Evolutionary conservation across 2,888 invertebrate species (phyloP).

Genomic region (Pasiphila rectangulata): DNA sequence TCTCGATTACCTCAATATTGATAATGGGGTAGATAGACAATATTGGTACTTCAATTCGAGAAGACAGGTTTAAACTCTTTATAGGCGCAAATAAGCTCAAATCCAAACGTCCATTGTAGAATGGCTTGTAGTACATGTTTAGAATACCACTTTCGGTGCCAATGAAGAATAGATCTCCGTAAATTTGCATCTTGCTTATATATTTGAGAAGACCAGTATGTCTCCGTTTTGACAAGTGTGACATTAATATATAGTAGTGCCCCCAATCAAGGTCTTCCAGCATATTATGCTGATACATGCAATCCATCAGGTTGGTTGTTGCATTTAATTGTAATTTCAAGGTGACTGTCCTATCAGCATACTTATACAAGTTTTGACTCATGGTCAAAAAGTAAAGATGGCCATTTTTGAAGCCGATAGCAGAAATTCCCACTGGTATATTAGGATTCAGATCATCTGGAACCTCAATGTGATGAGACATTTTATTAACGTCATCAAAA

Average conservation of each 20-base stretch:
- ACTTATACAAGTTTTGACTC: conserved; percentile 8
- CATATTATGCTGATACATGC: conserved; percentile 45
- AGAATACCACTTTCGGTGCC: conserved; percentile 61
- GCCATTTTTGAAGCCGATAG: conserved; percentile 3
- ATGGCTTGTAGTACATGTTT: conserved; percentile 58
- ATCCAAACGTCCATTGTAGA: conserved; percentile 49
- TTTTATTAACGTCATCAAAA: conserved; percentile 5
- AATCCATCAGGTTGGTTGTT: conserved; percentile 20
- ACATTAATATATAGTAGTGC: conserved; percentile 58
- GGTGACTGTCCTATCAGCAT: not conserved
- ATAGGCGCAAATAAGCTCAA: conserved; percentile 51
- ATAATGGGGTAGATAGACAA: conserved; percentile 55
- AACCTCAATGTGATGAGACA: not conserved
- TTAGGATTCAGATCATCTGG: not conserved
- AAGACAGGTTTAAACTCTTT: conserved; percentile 60
- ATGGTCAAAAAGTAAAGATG: conserved; percentile 9
- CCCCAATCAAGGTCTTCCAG: conserved; percentile 62
- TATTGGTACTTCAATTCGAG: conserved; percentile 52
- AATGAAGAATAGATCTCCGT: conserved; percentile 59
- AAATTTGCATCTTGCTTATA: conserved; percentile 50
- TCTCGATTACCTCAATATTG: conserved; percentile 58
- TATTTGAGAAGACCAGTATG: conserved; percentile 53
- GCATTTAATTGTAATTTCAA: not conserved
- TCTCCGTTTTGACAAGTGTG: conserved; percentile 41
- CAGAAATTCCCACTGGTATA: not conserved